phyloP scores from a whole-genome alignment of 2,113 vertebrate genomes.

The Barnardius zonarius region DNA sequence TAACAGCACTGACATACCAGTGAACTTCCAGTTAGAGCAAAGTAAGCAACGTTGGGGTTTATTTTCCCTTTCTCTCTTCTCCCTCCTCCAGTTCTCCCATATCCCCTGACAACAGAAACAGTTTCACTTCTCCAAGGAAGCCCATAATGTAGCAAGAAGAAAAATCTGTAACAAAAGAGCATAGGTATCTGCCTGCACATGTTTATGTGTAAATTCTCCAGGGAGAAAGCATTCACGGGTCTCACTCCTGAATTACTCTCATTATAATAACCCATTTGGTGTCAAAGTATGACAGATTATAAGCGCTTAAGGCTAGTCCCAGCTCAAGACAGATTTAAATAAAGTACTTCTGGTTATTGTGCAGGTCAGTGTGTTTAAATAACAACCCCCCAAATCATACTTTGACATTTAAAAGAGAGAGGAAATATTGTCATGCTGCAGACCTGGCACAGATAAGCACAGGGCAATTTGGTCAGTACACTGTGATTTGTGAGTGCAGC shows the following conservation, averaged over 20 bases:
- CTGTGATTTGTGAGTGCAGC: slow-evolving; percentile 43
- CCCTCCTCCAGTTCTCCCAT: neutral
- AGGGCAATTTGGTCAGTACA: slow-evolving; percentile 52
- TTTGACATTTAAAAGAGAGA: slow-evolving; percentile 61
- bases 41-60: neutral
- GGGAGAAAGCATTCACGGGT: slow-evolving; percentile 13
- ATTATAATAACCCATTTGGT: slow-evolving; percentile 57
- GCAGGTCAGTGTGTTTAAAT: slow-evolving; percentile 63
- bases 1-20: neutral
- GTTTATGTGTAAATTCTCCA: slow-evolving; percentile 52
- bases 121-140: slow-evolving; percentile 22
- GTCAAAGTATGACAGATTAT: slow-evolving; percentile 56
- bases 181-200: neutral
- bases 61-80: neutral
- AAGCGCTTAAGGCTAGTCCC: slow-evolving; percentile 43
- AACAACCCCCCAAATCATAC: slow-evolving; percentile 48
- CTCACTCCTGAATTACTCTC: slow-evolving; percentile 54
- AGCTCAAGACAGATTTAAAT: slow-evolving; percentile 55
- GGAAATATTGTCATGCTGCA: slow-evolving; percentile 36
- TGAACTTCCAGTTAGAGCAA: neutral
- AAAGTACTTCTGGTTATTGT: slow-evolving; percentile 61
- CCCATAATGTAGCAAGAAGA: neutral
- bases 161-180: slow-evolving; percentile 19
- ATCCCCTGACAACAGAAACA: neutral
- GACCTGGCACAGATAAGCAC: slow-evolving; percentile 41